Evolutionary conservation across 2,888 invertebrate genomes (phyloP), one percentile per base, ranked within the genome.

Genomic region (Linyphia triangularis): DNA sequence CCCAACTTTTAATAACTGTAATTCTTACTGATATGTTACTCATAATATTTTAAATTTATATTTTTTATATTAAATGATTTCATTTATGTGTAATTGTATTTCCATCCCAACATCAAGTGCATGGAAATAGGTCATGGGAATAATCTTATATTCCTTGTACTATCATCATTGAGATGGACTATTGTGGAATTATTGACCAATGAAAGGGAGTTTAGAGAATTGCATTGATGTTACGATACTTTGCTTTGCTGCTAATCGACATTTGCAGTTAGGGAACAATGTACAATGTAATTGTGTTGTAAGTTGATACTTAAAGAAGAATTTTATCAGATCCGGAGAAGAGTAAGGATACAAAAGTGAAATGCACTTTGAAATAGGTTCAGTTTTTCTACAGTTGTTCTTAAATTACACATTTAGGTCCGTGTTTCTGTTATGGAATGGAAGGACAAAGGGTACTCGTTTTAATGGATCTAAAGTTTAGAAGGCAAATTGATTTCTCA

Each of bases 251-350:
- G 16, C 77, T 61, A 63, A 77, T 10, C 26, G 63, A 30, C 65
- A 26, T 65, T 67, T 78, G 16, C 78, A 65, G 19, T 28, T 22
- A 19, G 5, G 33, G 59, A 81, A 82, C 82, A 82, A 82, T 82
- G 61, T 26, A 82, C 72, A 82, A 82, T 70, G 40, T 59, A 19
- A 19, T 37, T 19, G 37, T 19, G 78, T n/a, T n/a, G 7, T n/a
- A 81, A 81, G 63, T 70, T 40, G 37, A 33, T 28, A 72, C 43
- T 67, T 30, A 30, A 33, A 59, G 73, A 73, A 73, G 22, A 10
- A 22, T 70, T 33, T 57, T 28, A 73, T 73, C 73, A 22, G 28
- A 73, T 73, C 59, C 10, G 59, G 51, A 33, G 2, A 22, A 73
- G 30, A 19, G 19, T 30, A 28, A 59, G 30, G 30, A 51, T 24